Conservation (phyloP, 2,797 vertebrate genomes). For the Tarsius wallacei region DNA sequence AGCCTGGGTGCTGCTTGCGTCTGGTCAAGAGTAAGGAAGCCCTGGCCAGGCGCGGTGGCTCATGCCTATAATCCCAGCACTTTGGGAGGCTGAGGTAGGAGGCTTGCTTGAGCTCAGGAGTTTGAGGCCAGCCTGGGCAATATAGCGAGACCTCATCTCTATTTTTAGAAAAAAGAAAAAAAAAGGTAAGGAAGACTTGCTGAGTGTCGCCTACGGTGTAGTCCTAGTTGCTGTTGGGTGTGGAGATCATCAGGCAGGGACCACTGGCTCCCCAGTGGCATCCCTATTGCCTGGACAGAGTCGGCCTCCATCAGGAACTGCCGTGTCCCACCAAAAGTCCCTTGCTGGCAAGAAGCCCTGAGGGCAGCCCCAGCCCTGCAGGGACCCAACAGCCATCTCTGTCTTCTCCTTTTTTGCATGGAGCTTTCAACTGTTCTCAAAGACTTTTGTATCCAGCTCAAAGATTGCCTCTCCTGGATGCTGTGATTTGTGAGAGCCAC, state of each 20-base stretch:
- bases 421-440: neutral
- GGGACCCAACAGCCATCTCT: neutral
- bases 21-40: neutral
- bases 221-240: rapidly evolving
- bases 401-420: neutral
- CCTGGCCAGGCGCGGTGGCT: too few species aligned
- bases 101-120: too few species aligned
- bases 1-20: rapidly evolving
- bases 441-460: neutral
- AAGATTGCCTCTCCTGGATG: neutral
- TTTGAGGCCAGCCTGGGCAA: too few species aligned
- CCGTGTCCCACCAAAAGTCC: neutral
- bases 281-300: neutral
- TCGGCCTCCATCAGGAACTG: neutral
- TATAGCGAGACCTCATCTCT: too few species aligned
- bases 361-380: neutral
- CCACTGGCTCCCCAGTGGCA: neutral
- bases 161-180: too few species aligned
- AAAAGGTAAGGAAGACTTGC: too few species aligned
- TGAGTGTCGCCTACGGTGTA: rapidly evolving
- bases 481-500: neutral
- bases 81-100: too few species aligned
- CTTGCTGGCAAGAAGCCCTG: neutral
- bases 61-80: too few species aligned
- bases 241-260: neutral